Percentiles rank a stretch among this genome's conserved stretches.
phyloP scores from a whole-genome alignment of 1,140 invertebrate genomes.

The Cardiocondyla obscurior region DNA sequence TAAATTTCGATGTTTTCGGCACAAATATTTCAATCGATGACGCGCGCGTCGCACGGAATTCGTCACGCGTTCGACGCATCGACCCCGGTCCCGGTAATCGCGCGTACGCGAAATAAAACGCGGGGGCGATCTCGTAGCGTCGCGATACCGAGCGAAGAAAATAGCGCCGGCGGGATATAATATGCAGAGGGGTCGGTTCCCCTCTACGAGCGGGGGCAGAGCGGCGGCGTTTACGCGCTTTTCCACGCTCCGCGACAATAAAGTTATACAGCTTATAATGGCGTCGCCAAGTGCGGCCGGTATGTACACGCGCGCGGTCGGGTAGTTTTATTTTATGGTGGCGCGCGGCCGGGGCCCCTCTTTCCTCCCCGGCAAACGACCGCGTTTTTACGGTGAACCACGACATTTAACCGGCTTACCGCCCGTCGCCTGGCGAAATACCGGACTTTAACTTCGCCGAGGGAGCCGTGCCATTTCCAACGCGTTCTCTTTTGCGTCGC shows the following conservation, averaged over 20 bases:
- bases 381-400: conserved; percentile 83
- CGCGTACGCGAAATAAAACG: conserved; percentile 51
- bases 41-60: conserved; percentile 54
- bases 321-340: conserved; percentile 79
- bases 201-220: not conserved
- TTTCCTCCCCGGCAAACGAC: conserved; percentile 70
- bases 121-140: not conserved
- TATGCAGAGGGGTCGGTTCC: no score
- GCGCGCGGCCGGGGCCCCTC: conserved; percentile 61
- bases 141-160: conserved; percentile 22
- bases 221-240: conserved; percentile 52
- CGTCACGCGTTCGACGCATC: conserved; percentile 47
- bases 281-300: conserved; percentile 62
- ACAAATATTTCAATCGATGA: conserved; percentile 58
- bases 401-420: conserved; percentile 83
- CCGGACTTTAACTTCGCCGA: conserved; percentile 70
- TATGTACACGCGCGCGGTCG: conserved; percentile 54
- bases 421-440: conserved; percentile 75
- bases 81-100: conserved; percentile 38
- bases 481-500: not conserved
- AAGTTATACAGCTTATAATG: conserved; percentile 77
- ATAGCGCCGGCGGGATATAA: not conserved
- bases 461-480: conserved; percentile 54
- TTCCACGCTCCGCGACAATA: conserved; percentile 54
- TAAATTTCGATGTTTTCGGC: conserved; percentile 57